Evolutionary conservation across 2,113 vertebrate genomes (phyloP).

Genomic region (Lophotis ruficrista): DNA sequence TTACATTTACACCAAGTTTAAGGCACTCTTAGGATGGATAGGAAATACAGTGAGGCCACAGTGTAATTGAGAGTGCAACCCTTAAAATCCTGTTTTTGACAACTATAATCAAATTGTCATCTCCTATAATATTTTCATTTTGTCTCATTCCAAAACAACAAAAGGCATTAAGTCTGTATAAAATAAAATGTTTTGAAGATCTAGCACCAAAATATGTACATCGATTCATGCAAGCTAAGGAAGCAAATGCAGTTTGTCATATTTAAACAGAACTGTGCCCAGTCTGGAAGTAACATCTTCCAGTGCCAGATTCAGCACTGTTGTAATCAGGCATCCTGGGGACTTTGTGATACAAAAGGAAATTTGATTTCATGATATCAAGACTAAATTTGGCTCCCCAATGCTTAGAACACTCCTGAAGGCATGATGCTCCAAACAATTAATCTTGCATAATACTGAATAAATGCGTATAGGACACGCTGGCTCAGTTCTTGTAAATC

Average conservation of each 20-base stretch:
- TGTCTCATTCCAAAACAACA: conserved; percentile 14
- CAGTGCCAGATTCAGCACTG: conserved; percentile 42
- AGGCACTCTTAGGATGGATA: background rate
- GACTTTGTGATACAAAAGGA: conserved; percentile 40
- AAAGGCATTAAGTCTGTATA: background rate
- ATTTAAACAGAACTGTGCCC: conserved; percentile 39
- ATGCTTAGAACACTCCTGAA: conserved; percentile 32
- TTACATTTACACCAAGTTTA: conserved; percentile 37
- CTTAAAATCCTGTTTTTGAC: conserved; percentile 51
- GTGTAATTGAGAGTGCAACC: conserved; percentile 13
- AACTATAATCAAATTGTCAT: conserved; percentile 42
- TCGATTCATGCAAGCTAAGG: background rate
- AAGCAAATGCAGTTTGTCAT: conserved; percentile 49
- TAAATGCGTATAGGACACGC: background rate
- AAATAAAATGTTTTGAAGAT: conserved; percentile 26
- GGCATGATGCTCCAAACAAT: conserved; percentile 23
- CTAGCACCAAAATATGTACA: background rate
- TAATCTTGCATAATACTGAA: conserved; percentile 14
- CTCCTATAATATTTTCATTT: conserved; percentile 28
- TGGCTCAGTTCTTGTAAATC: conserved; percentile 3
- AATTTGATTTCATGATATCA: conserved; percentile 43
- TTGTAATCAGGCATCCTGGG: conserved; percentile 41
- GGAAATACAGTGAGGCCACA: background rate
- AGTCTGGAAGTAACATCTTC: conserved; percentile 45
- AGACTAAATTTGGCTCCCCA: conserved; percentile 38